Evolutionary conservation across 1,140 invertebrate species (phyloP), one percentile per base, ranked within the genome.

Genomic region (Sycophaga agraensis): DNA sequence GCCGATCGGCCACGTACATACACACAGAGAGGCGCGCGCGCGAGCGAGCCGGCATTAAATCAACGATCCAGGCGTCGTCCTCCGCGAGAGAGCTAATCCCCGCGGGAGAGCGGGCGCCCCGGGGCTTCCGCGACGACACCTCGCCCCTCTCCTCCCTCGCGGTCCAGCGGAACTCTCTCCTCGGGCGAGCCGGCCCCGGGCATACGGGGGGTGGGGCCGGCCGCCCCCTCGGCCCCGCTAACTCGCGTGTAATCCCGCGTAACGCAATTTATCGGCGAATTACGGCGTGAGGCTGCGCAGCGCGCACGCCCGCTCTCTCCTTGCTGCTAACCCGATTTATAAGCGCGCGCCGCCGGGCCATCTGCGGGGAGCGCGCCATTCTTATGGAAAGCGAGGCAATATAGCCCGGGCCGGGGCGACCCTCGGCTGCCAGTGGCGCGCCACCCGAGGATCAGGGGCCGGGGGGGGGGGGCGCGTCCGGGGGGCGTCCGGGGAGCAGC

Each of bases 221-320:
- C 42, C 40, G 6, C 28, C 28, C 21, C 17, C 35, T 26, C 9
- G 24, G 4, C 11, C 31, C 16, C 4, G 46, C 40, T 53, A 51
- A 59, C 48, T 51, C 48, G 37, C 46, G 39, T 39, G 7, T 48
- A 50, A 40, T 49, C 22, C 24, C 58, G 42, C 59, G 53, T 50
- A 49, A 56, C 59, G 59, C 59, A 49, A 62, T 62, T 62, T 56
- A 56, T 49, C 53, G 59, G 53, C 50, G 59, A 62, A 62, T 62
- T 50, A 56, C 59, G 57, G 34, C n/a, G n/a, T n/a, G n/a, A 11
- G 11, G 34, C n/a, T 22, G 19, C 19, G 11, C 40, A 17, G 28
- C 54, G 12, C 28, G 22, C 43, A n/a, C 6, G 19, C n/a, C 14
- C 35, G 12, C 9, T 24, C 19, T 28, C 37, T 37, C n/a, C 40